A percentile compares a stretch with the other conserved stretches of the same genome.
Evolutionary conservation across 1,140 invertebrate genomes (phyloP).

Genomic region (Aporrectodea caliginosa): DNA sequence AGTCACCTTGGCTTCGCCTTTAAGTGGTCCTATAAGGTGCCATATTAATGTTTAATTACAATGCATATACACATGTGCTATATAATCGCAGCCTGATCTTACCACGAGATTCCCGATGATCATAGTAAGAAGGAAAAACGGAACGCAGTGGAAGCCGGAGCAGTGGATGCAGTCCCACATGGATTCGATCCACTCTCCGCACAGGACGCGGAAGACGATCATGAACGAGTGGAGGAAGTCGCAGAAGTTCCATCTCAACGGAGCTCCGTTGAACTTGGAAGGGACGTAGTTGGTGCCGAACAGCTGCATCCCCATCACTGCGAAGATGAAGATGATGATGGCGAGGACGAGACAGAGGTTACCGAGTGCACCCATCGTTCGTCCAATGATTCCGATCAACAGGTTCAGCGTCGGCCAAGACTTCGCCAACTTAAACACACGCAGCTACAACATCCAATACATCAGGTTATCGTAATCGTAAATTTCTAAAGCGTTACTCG

Average conservation of each 20-base stretch:
- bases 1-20: no score
- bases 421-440: conserved; percentile 98
- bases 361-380: conserved; percentile 91
- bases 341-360: conserved; percentile 91
- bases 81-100: no score
- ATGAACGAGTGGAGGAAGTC: conserved; percentile 96
- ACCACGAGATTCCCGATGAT: conserved; percentile 93
- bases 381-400: conserved; percentile 96
- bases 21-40: no score
- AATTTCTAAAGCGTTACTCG: no score
- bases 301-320: conserved; percentile 96
- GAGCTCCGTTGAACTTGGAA: conserved; percentile 40
- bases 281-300: conserved; percentile 80
- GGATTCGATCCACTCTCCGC: conserved; percentile 94
- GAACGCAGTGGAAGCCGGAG: conserved; percentile 83
- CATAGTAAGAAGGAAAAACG: conserved; percentile 90
- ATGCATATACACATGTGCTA: no score
- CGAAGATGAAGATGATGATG: conserved; percentile 96
- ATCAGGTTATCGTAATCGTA: no score
- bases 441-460: conserved; percentile 59
- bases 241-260: conserved; percentile 87
- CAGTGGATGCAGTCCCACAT: conserved; percentile 95
- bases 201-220: conserved; percentile 91
- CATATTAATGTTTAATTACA: no score
- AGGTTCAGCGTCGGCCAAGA: conserved; percentile 98